Percentiles rank a stretch among this genome's conserved stretches.
These are phyloP conservation scores for Brienomyrus longianalis DNA, from an alignment of 2,113 vertebrate genomes.

Conservation along the genomic window DNA sequence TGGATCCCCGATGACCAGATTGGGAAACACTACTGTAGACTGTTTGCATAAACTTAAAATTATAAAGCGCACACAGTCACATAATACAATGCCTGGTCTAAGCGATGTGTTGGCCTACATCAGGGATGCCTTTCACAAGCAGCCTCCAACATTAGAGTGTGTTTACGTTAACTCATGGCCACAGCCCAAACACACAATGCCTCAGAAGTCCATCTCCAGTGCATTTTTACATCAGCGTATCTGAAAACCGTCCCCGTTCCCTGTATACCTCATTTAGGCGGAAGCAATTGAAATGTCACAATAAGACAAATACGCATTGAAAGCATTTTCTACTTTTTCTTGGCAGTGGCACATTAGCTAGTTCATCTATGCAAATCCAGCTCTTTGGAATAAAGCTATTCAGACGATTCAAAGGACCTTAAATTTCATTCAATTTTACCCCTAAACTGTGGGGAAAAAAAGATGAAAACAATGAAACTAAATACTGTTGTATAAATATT, in stretches of 20 bases:
- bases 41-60: neutral
- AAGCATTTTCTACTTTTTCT: neutral
- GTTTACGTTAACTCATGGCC: neutral
- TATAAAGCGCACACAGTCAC: neutral
- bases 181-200: neutral
- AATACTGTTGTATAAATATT: neutral
- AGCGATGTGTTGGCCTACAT: neutral
- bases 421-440: constrained; percentile 4
- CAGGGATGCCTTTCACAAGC: neutral
- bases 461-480: neutral
- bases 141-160: neutral
- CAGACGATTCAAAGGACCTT: neutral
- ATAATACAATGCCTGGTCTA: neutral
- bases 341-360: neutral
- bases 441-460: neutral
- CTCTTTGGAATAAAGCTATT: constrained; percentile 2
- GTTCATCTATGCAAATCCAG: neutral
- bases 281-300: neutral
- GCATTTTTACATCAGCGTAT: neutral
- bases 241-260: neutral
- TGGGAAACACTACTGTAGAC: neutral
- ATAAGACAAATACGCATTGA: neutral
- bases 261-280: neutral
- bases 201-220: neutral
- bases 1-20: neutral